phyloP scores from a whole-genome alignment of 2,797 vertebrate species.

The Amniataba percoides region DNA sequence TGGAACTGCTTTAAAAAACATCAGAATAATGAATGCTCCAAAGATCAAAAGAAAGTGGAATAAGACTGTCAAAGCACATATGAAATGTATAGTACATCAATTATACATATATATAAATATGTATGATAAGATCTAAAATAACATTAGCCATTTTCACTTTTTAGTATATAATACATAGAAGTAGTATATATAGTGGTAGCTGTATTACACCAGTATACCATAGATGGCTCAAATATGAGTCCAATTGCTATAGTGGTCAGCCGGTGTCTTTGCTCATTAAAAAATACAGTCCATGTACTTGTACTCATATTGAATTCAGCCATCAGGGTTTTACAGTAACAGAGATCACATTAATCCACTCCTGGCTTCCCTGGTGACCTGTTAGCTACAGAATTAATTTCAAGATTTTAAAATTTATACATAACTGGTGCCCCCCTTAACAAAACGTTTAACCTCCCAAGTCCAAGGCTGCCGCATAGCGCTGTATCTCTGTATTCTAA shows the following conservation, averaged over 20 bases:
- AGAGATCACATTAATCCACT: slow-evolving; percentile 36
- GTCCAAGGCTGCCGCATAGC: background rate
- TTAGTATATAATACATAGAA: background rate
- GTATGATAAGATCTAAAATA: background rate
- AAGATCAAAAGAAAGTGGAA: background rate
- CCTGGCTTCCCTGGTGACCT: slow-evolving; percentile 37
- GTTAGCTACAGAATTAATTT: slow-evolving; percentile 32
- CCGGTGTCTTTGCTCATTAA: slow-evolving; percentile 32
- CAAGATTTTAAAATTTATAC: slow-evolving; percentile 25
- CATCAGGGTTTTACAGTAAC: slow-evolving; percentile 39
- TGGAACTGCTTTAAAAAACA: background rate
- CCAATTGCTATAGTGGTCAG: background rate
- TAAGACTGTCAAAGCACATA: background rate
- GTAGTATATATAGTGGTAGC: too few relatives aligned
- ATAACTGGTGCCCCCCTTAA: slow-evolving; percentile 1
- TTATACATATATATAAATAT: too few relatives aligned
- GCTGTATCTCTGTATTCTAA: background rate
- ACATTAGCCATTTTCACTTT: background rate
- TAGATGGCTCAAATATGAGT: background rate
- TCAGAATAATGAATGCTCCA: background rate
- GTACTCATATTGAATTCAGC: slow-evolving; percentile 24
- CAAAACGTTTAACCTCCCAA: slow-evolving; percentile 10
- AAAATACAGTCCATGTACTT: slow-evolving; percentile 13
- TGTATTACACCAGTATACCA: background rate
- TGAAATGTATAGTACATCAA: background rate